These are phyloP conservation scores for Pardalotus punctatus DNA, from an alignment of 2,113 vertebrate genomes.

Conservation along the genomic window DNA sequence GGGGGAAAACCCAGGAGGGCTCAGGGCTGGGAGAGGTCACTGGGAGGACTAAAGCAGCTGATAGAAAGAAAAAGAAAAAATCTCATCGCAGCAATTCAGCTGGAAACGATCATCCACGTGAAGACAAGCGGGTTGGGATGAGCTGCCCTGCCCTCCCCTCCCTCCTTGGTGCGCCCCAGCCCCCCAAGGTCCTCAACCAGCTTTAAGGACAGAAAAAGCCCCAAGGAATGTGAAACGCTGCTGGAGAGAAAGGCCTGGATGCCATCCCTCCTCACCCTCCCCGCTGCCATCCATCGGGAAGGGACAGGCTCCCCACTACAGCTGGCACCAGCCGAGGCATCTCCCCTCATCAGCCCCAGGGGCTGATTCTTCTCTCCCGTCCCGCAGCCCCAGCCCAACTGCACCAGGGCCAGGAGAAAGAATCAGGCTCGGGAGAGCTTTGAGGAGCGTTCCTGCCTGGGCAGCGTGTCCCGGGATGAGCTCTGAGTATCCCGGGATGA, in stretches of 20 bases:
- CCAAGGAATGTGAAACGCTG: neutral
- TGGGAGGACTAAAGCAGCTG: neutral
- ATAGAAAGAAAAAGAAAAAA: neutral
- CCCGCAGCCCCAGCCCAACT: neutral
- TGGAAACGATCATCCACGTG: neutral
- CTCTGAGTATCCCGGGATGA: fast-evolving
- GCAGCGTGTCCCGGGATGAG: neutral
- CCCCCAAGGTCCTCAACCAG: neutral
- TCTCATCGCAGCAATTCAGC: neutral
- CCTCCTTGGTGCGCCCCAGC: neutral
- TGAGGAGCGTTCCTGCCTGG: neutral
- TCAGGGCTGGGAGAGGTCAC: neutral
- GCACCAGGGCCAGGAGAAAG: neutral
- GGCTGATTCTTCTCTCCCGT: neutral
- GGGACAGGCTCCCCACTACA: neutral
- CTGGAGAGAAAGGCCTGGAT: slow-evolving; percentile 15
- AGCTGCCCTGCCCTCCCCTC: neutral
- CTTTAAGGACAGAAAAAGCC: neutral
- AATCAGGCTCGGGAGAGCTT: fast-evolving
- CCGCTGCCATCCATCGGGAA: neutral
- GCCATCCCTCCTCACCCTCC: neutral
- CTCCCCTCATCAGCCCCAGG: neutral
- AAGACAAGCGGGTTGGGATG: neutral
- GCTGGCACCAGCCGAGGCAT: neutral
- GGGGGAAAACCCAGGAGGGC: neutral